Conservation (phyloP, 2,797 vertebrate species). For the Vespertilio murinus region DNA sequence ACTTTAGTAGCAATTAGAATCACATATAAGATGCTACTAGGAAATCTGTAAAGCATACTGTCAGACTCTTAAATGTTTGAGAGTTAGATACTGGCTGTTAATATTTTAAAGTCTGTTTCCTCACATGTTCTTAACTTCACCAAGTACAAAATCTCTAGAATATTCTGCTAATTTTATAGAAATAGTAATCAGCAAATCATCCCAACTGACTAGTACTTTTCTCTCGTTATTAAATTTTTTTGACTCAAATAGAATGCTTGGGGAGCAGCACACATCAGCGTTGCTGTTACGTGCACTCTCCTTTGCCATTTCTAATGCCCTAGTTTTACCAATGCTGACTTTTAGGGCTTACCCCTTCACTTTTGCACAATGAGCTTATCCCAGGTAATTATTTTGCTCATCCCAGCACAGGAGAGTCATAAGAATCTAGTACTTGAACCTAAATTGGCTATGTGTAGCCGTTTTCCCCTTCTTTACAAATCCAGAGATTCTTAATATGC, state of each 20-base stretch:
- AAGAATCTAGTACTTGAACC: background rate
- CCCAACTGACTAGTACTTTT: background rate
- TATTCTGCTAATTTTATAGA: conserved; percentile 1
- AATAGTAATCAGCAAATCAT: background rate
- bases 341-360: background rate
- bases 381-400: background rate
- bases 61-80: background rate
- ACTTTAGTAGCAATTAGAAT: conserved; percentile 20
- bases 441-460: background rate
- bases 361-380: background rate
- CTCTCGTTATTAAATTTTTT: background rate
- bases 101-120: background rate
- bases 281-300: background rate
- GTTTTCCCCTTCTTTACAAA: background rate
- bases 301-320: background rate
- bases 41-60: background rate
- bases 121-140: background rate
- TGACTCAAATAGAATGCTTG: background rate
- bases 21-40: background rate
- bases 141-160: background rate
- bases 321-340: background rate
- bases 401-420: background rate
- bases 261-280: accelerated
- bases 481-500: background rate
- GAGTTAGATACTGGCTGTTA: background rate